These are phyloP conservation scores for Sepiola atlantica DNA, from an alignment of 2,888 invertebrate species.

Conservation along the genomic window DNA sequence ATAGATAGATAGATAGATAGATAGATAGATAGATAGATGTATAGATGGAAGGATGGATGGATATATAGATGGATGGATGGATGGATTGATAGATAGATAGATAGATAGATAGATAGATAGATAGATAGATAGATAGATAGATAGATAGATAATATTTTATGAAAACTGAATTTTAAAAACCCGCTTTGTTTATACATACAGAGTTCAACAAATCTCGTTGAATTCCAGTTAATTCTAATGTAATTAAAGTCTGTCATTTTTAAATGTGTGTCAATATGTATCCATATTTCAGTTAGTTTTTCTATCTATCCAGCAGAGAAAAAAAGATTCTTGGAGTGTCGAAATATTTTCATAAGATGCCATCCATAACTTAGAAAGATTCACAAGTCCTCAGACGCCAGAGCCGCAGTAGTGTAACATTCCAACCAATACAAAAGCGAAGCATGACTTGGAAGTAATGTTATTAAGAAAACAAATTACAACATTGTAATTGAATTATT, in stretches of 20 bases:
- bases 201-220: background rate
- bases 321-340: background rate
- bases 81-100: background rate
- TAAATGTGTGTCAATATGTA: background rate
- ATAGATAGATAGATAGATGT: no score
- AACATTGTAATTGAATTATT: background rate
- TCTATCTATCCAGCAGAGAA: background rate
- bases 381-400: background rate
- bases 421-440: background rate
- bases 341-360: background rate
- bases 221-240: background rate
- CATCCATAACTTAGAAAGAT: background rate
- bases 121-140: no score
- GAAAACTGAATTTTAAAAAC: background rate
- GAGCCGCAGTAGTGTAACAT: constrained; percentile 1
- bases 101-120: background rate
- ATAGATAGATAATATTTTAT: no score
- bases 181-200: background rate
- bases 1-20: no score
- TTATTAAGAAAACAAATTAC: background rate
- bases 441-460: background rate
- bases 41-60: background rate
- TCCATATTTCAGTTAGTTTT: background rate
- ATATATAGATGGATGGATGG: background rate
- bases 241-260: no score